Percentiles rank a stretch among this genome's conserved stretches.
These are phyloP conservation scores for Zoanthus sociatus DNA, from an alignment of 92 coral and sea anemone species.

Conservation along the genomic window DNA sequence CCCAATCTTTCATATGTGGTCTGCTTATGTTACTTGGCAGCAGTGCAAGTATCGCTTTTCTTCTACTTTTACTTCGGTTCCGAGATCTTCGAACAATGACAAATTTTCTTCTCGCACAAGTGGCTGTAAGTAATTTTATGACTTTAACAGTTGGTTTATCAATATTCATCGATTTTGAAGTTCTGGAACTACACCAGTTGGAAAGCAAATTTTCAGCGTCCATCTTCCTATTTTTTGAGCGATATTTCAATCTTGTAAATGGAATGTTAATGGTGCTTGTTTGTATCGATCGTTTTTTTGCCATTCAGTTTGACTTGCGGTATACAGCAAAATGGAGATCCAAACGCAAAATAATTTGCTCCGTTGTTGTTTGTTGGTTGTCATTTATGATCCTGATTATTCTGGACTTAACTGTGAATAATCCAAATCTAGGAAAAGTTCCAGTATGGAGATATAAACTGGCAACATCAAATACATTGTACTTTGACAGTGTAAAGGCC, in stretches of 20 bases:
- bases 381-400: not conserved
- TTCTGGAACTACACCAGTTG: conserved; percentile 25
- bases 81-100: conserved; percentile 24
- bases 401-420: conserved; percentile 18
- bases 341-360: conserved; percentile 3
- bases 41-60: conserved; percentile 12
- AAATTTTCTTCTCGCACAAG: conserved; percentile 25
- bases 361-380: conserved; percentile 11
- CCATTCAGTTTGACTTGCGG: conserved; percentile 25
- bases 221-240: conserved; percentile 5
- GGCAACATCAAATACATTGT: conserved; percentile 17
- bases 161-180: conserved; percentile 27
- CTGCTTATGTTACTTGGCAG: not conserved
- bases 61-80: conserved; percentile 25
- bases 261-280: conserved; percentile 4
- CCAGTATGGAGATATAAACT: conserved; percentile 42
- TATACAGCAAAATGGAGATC: conserved; percentile 34
- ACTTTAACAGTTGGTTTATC: conserved; percentile 18
- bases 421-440: conserved; percentile 26
- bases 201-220: conserved; percentile 19
- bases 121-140: conserved; percentile 14
- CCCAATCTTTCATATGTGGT: not conserved
- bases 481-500: conserved; percentile 27
- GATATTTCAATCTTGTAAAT: conserved; percentile 19
- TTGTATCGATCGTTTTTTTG: conserved; percentile 16